Evolutionary conservation across 1,140 invertebrate species (phyloP), one percentile per base, ranked within the genome.

Genomic region (Apis cerana): DNA sequence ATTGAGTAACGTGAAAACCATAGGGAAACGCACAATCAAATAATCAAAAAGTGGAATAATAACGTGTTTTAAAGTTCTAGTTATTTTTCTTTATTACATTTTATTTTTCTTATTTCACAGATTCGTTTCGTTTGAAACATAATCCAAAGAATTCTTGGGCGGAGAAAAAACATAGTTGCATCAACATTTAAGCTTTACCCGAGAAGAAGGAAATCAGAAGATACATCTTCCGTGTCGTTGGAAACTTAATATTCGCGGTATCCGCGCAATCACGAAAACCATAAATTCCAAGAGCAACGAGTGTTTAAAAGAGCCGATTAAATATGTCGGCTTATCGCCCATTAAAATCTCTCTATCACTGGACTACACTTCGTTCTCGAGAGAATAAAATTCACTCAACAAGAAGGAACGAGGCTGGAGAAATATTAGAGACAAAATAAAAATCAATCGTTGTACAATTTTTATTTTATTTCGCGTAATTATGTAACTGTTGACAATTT

Each of bases 251-350:
- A 33, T 78, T 43, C 17, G 10, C 17, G 21, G 54, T 58, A 54
- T 78, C 52, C n/a, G 21, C 11, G 50, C 43, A 27, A 78, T 78
- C 65, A 0, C 33, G 64, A 78, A 78, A 78, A 78, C 64, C 54
- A 68, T 68, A 78, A 78, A 68, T 69, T 21, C 19, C n/a, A 59
- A 50, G 54, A 58, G 65, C 76, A 69, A 58, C 76, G 33, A 59
- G 43, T 59, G 27, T 17, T 59, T 1, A 23, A 69, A 65, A 54
- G 33, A 78, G 65, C 54, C 76, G 65, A 69, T 69, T 69, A 59
- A 78, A 78, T 11, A 19, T 15, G 33, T 78, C 65, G 7, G 54
- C 64, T 58, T 78, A 69, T 78, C 76, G 52, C 59, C n/a, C 65
- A 7, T 59, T 78, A 48, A 59, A 59, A 48, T 69, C 64, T 68